These are phyloP conservation scores for Horisme vitalbata DNA, from an alignment of 2,888 invertebrate genomes.

Conservation along the genomic window DNA sequence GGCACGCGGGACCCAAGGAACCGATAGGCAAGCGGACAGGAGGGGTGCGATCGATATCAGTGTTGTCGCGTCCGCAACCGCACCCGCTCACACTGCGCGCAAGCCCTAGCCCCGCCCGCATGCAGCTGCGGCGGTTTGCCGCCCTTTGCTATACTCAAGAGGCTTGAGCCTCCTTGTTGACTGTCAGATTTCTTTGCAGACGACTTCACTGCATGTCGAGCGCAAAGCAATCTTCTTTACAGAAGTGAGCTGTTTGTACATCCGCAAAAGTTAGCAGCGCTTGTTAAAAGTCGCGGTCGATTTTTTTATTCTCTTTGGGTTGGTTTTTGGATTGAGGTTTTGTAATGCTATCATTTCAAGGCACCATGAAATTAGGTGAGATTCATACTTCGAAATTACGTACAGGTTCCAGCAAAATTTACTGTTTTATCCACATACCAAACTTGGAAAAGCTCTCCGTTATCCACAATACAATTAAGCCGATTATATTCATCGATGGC, in stretches of 20 bases:
- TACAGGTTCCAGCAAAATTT: too few species aligned
- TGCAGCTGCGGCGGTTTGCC: slow-evolving; percentile 35
- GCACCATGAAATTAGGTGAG: too few species aligned
- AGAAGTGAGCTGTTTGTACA: slow-evolving; percentile 18
- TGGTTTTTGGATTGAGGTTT: too few species aligned
- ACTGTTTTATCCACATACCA: neutral
- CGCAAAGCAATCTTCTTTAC: slow-evolving; percentile 20
- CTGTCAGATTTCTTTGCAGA: slow-evolving; percentile 23
- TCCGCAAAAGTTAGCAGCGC: neutral
- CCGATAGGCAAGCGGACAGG: slow-evolving; percentile 39
- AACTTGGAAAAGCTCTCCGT: slow-evolving; percentile 8
- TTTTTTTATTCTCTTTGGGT: too few species aligned
- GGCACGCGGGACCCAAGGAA: slow-evolving; percentile 38
- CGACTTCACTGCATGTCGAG: slow-evolving; percentile 20
- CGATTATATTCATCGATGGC: slow-evolving; percentile 25
- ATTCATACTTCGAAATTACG: too few species aligned
- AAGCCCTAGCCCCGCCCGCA: slow-evolving; percentile 39
- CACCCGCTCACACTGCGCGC: slow-evolving; percentile 37
- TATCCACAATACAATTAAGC: slow-evolving; percentile 26
- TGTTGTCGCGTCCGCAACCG: slow-evolving; percentile 46
- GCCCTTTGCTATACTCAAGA: slow-evolving; percentile 31
- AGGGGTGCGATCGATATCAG: slow-evolving; percentile 48
- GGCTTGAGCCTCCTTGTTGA: slow-evolving; percentile 28
- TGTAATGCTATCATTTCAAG: too few species aligned
- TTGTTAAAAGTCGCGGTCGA: neutral